Evolutionary conservation across 92 coral and sea anemone species (phyloP).

Genomic region (Phymanthus crucifer): DNA sequence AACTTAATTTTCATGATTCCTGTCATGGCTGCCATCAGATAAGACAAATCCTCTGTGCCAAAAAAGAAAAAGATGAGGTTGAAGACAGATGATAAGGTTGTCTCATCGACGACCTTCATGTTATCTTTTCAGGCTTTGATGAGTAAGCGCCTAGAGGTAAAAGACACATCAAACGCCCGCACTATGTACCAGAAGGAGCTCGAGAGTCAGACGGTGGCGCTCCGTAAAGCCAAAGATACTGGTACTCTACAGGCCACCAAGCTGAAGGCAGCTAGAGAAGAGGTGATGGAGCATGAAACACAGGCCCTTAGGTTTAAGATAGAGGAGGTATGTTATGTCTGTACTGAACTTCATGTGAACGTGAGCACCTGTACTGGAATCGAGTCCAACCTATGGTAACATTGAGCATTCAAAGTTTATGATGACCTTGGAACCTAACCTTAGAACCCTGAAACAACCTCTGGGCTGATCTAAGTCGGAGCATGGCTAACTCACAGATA

Average conservation of each 20-base stretch:
- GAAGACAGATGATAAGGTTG: no score
- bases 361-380: neutral
- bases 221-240: conserved; percentile 62
- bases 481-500: no score
- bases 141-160: conserved; percentile 84
- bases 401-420: no score
- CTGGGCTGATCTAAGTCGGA: no score
- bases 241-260: conserved; percentile 62
- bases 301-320: conserved; percentile 60
- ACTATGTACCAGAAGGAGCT: conserved; percentile 43
- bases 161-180: conserved; percentile 59
- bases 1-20: no score
- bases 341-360: neutral
- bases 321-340: conserved; percentile 55
- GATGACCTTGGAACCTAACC: no score
- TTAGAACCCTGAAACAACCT: no score
- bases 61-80: no score
- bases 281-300: conserved; percentile 54
- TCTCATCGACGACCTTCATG: no score
- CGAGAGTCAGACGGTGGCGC: conserved; percentile 56
- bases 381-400: no score
- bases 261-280: conserved; percentile 62
- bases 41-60: no score
- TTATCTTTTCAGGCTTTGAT: conserved; percentile 58
- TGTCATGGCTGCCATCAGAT: no score